phyloP scores from a whole-genome alignment of 2,797 vertebrate genomes.

The Acanthurus leucopareius region DNA sequence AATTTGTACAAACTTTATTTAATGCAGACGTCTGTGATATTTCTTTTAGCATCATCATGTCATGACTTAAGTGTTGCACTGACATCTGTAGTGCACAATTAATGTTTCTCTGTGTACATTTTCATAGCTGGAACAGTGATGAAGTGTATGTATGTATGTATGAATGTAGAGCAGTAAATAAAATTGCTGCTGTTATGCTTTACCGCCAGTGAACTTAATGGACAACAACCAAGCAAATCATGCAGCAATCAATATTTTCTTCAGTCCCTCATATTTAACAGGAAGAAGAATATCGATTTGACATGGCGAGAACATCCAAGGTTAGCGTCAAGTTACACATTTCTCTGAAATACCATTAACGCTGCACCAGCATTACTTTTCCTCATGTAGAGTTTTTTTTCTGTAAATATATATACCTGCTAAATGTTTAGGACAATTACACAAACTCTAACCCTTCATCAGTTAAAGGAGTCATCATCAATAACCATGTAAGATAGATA shows the following conservation, averaged over 20 bases:
- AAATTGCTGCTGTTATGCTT: background rate
- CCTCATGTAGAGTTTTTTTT: background rate
- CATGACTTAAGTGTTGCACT: background rate
- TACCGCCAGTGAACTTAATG: conserved; percentile 15
- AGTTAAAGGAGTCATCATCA: background rate
- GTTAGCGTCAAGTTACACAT: conserved; percentile 8
- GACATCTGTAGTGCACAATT: background rate
- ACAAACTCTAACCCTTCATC: background rate
- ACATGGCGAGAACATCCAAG: conserved; percentile 19
- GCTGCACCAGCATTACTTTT: background rate
- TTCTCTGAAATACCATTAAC: background rate
- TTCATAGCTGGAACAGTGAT: background rate
- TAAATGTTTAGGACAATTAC: background rate
- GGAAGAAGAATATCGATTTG: conserved; percentile 14
- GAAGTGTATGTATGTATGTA: background rate
- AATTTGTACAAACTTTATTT: background rate
- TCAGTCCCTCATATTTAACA: background rate
- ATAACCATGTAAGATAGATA: background rate
- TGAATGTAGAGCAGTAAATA: conserved; percentile 8
- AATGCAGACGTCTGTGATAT: background rate
- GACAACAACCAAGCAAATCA: background rate
- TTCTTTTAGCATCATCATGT: background rate
- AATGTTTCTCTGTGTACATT: background rate
- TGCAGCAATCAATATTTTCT: conserved; percentile 7
- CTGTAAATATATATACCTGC: background rate